These are phyloP conservation scores for Scytalopus superciliaris DNA, from an alignment of 2,113 vertebrate species.

Conservation along the genomic window DNA sequence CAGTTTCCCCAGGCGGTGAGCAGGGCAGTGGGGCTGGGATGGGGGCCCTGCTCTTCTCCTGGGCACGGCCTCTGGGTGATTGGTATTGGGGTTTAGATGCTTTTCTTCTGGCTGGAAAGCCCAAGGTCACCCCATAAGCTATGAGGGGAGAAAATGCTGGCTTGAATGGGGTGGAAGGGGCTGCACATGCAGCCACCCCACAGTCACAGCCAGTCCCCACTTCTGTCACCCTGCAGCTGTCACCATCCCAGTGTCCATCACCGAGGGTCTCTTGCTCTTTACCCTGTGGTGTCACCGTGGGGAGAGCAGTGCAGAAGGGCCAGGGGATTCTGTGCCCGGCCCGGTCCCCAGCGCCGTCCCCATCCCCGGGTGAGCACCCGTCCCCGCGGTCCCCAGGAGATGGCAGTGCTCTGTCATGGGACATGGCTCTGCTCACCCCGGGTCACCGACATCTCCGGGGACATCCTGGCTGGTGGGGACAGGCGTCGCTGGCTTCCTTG, in stretches of 20 bases:
- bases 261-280: not conserved
- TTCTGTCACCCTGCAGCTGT: not conserved
- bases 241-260: rapidly evolving
- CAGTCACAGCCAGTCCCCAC: not conserved
- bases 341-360: not conserved
- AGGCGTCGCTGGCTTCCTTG: not conserved
- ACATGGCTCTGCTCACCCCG: not conserved
- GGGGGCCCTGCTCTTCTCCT: not conserved
- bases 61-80: rapidly evolving
- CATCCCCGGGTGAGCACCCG: not conserved
- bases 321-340: not conserved
- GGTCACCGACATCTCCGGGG: not conserved
- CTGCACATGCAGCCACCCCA: not conserved
- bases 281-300: rapidly evolving
- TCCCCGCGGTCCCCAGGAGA: conserved; percentile 46
- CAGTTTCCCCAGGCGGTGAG: not conserved
- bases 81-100: not conserved
- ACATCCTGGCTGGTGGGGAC: not conserved
- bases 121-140: rapidly evolving
- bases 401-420: conserved; percentile 52
- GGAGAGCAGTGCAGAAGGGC: not conserved
- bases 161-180: not conserved
- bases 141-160: rapidly evolving
- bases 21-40: not conserved
- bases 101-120: not conserved